Evolutionary conservation across 2,113 vertebrate species (phyloP), one percentile per base, ranked within the genome.

Genomic region (Nibea coibor): DNA sequence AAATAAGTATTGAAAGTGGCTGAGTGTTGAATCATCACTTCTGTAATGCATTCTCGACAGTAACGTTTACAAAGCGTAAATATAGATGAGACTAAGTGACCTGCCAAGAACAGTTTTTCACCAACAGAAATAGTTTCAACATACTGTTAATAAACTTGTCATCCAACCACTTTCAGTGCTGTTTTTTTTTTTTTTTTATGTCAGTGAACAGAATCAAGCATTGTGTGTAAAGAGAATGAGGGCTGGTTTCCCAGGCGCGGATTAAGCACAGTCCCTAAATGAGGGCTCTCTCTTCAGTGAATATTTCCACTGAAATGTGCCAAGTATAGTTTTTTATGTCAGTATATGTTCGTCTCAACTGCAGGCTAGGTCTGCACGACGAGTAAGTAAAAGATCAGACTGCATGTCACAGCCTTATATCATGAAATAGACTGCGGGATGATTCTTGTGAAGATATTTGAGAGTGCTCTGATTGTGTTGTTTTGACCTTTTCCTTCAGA

Each of bases 401-500:
- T 56, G 9, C 15, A 28, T 1, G 7, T 3, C 35, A 39, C 35
- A 14, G 39, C 53, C 4, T 31, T 7, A 15, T 48, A 9, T 48
- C 4, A 20, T 0, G 2, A 59, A 72, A 16, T 10, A 10, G 39
- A 28, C 54, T 14, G 4, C 43, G 63, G 10, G 16, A 19, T 26
- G 20, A 19, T 17, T 8, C 0, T 4, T 8, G 15, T 31, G 31
- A 10, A 51, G 62, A 58, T 42, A 8, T 3, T 22, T 5, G 4
- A 53, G 31, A 56, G 14, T 14, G 4, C 11, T 81, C 43, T 81
- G 19, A 85, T 68, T 75, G 5, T 3, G 28, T 43, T 64, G 58
- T 70, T 63, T 72, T 72, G 10, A 19, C 5, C 1, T 59, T 72
- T 53, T 45, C 17, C 82, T 24, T 10, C 92, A 99, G 97, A 89